phyloP scores from a whole-genome alignment of 2,888 invertebrate species.

The Clepsis dumicolana region DNA sequence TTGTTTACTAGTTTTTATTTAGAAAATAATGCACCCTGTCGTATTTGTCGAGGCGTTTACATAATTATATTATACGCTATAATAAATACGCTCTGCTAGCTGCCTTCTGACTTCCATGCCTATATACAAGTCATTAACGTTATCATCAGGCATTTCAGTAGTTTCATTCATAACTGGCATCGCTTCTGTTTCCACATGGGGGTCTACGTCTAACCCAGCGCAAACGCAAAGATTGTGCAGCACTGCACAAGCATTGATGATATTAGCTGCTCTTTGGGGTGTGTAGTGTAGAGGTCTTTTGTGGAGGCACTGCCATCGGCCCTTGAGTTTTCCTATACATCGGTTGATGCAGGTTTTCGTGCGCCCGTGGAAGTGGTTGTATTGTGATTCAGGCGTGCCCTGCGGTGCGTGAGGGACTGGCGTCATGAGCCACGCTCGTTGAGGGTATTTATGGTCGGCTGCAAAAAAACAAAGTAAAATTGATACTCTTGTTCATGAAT shows the following conservation, averaged over 20 bases:
- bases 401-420: conserved; percentile 63
- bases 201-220: conserved; percentile 60
- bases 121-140: conserved; percentile 66
- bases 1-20: no score
- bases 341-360: conserved; percentile 63
- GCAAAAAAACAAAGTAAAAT: conserved; percentile 46
- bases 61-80: conserved; percentile 49
- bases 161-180: conserved; percentile 57
- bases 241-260: conserved; percentile 69
- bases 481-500: no score
- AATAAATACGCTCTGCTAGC: conserved; percentile 66
- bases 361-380: conserved; percentile 65
- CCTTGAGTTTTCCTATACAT: conserved; percentile 64
- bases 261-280: conserved; percentile 66
- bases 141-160: conserved; percentile 64
- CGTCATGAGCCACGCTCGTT: conserved; percentile 69
- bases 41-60: no score
- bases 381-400: conserved; percentile 67
- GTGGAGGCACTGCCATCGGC: conserved; percentile 65
- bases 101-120: conserved; percentile 67
- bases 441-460: conserved; percentile 67
- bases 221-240: conserved; percentile 63
- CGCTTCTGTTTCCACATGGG: conserved; percentile 56
- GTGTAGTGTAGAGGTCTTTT: conserved; percentile 67
- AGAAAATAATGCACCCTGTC: no score